Evolutionary conservation across 2,888 invertebrate genomes (phyloP).

Genomic region (Stratiomys singularior): DNA sequence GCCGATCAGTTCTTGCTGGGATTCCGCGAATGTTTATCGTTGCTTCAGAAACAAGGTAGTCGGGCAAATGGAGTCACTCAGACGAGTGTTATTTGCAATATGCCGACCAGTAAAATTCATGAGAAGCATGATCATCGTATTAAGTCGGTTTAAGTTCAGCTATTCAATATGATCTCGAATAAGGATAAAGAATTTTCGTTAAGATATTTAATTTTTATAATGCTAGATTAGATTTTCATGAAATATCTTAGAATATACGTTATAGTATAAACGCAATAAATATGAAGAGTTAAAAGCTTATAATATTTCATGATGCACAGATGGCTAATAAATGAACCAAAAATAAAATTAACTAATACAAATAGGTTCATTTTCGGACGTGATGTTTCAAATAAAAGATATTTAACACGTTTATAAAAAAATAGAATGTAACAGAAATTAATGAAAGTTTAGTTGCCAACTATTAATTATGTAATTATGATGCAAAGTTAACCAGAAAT

Average conservation of each 20-base stretch:
- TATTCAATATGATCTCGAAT: neutral
- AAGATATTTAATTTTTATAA: neutral
- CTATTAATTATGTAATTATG: too few species aligned
- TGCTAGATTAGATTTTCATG: neutral
- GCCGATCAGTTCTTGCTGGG: constrained; percentile 78
- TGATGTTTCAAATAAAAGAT: too few species aligned
- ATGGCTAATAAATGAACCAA: too few species aligned
- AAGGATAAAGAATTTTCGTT: too few species aligned
- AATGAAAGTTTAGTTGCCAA: too few species aligned
- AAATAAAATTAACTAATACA: too few species aligned
- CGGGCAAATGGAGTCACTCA: constrained; percentile 35
- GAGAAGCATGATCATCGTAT: constrained; percentile 62
- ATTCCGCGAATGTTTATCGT: constrained; percentile 62
- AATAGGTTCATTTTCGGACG: too few species aligned
- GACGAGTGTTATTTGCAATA: constrained; percentile 44
- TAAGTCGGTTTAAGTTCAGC: constrained; percentile 60
- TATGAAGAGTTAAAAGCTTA: neutral
- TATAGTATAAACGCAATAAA: constrained; percentile 27
- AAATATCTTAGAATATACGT: constrained; percentile 37
- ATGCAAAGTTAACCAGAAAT: too few species aligned
- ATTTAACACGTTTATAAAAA: too few species aligned
- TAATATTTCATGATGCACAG: neutral
- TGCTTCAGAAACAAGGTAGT: constrained; percentile 54
- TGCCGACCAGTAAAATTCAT: constrained; percentile 51
- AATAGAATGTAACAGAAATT: too few species aligned